Conservation (phyloP, 2,888 invertebrate genomes). For the Aphidoletes aphidimyza region DNA sequence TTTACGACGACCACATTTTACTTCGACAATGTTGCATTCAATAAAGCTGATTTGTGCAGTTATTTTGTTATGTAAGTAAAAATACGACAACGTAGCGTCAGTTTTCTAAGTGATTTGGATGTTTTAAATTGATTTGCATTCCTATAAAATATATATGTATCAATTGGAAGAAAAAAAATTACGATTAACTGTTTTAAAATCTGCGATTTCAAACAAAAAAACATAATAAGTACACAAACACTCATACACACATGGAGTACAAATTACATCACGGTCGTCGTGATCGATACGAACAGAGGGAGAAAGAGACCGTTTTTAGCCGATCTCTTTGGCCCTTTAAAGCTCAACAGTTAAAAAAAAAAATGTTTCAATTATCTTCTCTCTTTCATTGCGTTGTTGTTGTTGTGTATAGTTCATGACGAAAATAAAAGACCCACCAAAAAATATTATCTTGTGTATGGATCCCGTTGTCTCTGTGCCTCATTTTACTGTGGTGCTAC, state of each 20-base stretch:
- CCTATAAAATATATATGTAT: neutral
- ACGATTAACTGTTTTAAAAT: neutral
- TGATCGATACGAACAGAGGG: neutral
- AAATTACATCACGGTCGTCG: conserved; percentile 30
- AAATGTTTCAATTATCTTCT: conserved; percentile 14
- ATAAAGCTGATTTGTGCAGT: conserved; percentile 30
- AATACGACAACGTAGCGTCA: neutral
- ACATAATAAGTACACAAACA: neutral
- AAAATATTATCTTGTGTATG: neutral
- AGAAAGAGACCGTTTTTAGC: neutral
- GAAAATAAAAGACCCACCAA: no score
- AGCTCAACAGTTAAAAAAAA: no score
- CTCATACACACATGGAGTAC: no score
- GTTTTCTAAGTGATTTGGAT: neutral
- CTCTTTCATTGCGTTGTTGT: neutral
- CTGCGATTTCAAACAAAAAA: neutral
- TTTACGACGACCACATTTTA: neutral
- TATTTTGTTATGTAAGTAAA: conserved; percentile 47
- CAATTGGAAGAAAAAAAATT: neutral
- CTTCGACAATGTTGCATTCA: conserved; percentile 9
- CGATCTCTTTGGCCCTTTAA: conserved; percentile 5
- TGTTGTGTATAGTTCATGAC: neutral
- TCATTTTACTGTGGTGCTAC: neutral
- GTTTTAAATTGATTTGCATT: neutral
- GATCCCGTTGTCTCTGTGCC: conserved; percentile 15